These are phyloP conservation scores for Busseola fusca DNA, from an alignment of 2,888 invertebrate genomes.

Conservation along the genomic window DNA sequence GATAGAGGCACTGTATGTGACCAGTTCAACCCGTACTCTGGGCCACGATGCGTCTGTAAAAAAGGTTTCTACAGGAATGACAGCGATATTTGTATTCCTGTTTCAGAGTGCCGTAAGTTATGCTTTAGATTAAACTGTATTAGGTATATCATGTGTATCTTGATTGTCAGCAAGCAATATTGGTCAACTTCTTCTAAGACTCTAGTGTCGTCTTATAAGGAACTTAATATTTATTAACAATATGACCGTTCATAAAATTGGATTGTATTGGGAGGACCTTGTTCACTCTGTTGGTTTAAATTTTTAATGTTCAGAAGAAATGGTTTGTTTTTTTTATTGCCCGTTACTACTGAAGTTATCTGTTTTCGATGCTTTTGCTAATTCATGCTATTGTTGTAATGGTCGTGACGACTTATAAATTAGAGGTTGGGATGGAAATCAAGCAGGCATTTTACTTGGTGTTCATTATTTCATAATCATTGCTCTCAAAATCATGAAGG, in stretches of 20 bases:
- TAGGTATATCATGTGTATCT: background rate
- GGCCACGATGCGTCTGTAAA: constrained; percentile 63
- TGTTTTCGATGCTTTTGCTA: background rate
- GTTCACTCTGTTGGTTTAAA: background rate
- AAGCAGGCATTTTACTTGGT: background rate
- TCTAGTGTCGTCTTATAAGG: background rate
- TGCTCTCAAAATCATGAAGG: background rate
- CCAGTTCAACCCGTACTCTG: constrained; percentile 20
- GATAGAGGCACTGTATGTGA: constrained; percentile 56
- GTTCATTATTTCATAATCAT: background rate
- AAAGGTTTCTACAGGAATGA: constrained; percentile 60
- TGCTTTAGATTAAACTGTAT: background rate
- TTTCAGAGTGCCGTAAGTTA: constrained; percentile 65
- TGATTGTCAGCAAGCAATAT: background rate
- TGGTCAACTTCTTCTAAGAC: too few relatives aligned
- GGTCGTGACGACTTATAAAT: background rate
- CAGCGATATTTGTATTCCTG: constrained; percentile 61
- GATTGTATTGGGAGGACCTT: background rate
- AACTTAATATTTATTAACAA: background rate
- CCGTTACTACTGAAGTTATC: background rate
- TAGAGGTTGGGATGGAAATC: background rate
- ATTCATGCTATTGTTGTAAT: background rate
- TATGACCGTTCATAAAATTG: background rate
- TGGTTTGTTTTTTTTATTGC: too few relatives aligned
- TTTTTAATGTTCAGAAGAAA: background rate